A percentile compares a stretch with the other conserved stretches of the same genome.
Conservation (phyloP, 2,888 invertebrate species). For the Odontocolon sp. region DNA sequence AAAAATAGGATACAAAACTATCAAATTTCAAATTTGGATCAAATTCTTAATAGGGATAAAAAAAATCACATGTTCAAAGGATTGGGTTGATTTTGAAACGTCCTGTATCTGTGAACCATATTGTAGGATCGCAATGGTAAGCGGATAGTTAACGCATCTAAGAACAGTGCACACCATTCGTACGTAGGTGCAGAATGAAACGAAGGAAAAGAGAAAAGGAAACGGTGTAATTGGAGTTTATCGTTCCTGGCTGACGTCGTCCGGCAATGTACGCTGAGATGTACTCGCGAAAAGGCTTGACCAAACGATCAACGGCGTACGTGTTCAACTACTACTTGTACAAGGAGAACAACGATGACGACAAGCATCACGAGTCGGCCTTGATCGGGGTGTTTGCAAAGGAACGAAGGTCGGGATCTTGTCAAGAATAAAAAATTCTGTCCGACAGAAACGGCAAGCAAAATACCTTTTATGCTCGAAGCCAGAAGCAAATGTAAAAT, state of each 20-base stretch:
- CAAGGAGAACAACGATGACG: too few relatives aligned
- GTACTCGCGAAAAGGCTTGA: conserved; percentile 37
- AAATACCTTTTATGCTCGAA: conserved; percentile 45
- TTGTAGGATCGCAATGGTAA: neutral
- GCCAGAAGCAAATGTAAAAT: conserved; percentile 14
- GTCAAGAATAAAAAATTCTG: conserved; percentile 48
- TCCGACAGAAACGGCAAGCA: conserved; percentile 46
- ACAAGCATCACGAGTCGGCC: conserved; percentile 25
- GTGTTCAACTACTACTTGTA: conserved; percentile 46
- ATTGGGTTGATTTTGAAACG: neutral
- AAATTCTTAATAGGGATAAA: neutral
- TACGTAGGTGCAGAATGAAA: conserved; percentile 37
- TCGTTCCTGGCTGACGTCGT: conserved; percentile 51
- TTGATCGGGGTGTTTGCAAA: conserved; percentile 44
- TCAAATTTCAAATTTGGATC: too few relatives aligned
- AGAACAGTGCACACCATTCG: neutral
- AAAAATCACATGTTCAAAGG: too few relatives aligned
- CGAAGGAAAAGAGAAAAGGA: conserved; percentile 45
- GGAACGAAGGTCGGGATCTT: conserved; percentile 52
- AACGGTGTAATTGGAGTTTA: conserved; percentile 60
- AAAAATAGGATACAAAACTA: too few relatives aligned
- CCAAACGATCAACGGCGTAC: conserved; percentile 54
- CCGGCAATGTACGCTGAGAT: conserved; percentile 43
- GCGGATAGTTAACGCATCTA: neutral
- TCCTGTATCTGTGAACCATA: neutral